Conservation (phyloP, 2,113 vertebrate genomes). For the Catharus bicknelli region DNA sequence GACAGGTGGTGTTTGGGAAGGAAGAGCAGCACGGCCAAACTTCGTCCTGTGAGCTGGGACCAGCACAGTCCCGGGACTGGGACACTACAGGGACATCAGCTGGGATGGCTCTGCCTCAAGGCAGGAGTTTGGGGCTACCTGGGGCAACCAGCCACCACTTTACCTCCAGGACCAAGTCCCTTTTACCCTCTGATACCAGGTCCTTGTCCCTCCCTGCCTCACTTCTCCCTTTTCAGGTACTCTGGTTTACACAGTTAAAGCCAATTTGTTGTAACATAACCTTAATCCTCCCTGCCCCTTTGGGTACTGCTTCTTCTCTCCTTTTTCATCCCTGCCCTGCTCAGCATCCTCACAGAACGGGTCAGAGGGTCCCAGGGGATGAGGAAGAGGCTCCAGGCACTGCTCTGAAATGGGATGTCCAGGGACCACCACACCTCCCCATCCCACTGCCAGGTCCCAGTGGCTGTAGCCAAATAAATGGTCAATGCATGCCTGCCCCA, state of each 20-base stretch:
- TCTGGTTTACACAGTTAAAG: not conserved
- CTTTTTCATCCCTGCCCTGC: not conserved
- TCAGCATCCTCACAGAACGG: not conserved
- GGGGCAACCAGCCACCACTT: accelerated
- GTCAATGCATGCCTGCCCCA: not conserved
- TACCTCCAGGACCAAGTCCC: not conserved
- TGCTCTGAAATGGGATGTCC: not conserved
- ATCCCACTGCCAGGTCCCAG: not conserved
- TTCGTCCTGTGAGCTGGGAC: not conserved
- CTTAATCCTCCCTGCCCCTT: not conserved
- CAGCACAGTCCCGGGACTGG: not conserved
- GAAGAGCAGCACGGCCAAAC: not conserved
- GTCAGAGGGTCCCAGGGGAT: not conserved
- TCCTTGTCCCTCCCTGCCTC: not conserved
- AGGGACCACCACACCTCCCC: not conserved
- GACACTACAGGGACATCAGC: not conserved
- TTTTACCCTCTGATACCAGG: not conserved
- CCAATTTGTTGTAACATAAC: not conserved
- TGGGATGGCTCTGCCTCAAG: not conserved
- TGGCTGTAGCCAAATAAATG: not conserved
- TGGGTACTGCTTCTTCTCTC: not conserved
- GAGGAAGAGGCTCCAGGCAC: not conserved
- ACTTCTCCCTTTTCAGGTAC: not conserved
- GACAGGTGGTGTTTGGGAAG: not conserved
- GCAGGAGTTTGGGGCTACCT: not conserved